Conservation (phyloP, 2,888 invertebrate species). For the Lissonota sp. region DNA sequence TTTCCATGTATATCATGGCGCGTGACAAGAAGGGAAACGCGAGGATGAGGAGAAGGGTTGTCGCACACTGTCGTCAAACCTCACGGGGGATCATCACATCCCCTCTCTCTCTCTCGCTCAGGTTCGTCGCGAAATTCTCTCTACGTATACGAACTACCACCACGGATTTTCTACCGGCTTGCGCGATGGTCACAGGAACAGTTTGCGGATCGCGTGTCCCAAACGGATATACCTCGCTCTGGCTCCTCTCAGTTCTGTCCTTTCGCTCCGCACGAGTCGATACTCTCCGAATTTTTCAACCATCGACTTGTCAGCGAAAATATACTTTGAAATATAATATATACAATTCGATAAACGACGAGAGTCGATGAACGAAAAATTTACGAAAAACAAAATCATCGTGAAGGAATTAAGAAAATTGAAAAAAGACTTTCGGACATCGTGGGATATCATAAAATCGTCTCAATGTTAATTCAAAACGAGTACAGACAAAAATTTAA, state of each 20-base stretch:
- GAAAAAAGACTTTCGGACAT: no score
- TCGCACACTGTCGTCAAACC: slow-evolving; percentile 67
- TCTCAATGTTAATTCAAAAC: no score
- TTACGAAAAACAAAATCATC: no score
- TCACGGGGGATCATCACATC: slow-evolving; percentile 56
- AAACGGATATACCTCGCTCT: slow-evolving; percentile 70
- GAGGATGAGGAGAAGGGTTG: slow-evolving; percentile 67
- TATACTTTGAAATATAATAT: no score
- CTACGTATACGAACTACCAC: slow-evolving; percentile 56
- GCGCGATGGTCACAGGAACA: slow-evolving; percentile 80
- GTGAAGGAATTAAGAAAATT: no score
- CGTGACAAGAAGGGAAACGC: slow-evolving; percentile 53
- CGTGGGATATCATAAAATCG: no score
- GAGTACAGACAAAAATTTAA: no score
- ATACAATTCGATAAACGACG: no score
- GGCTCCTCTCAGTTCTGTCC: slow-evolving; percentile 64
- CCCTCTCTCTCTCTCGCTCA: slow-evolving; percentile 48
- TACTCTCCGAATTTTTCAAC: slow-evolving; percentile 65
- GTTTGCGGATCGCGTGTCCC: slow-evolving; percentile 79
- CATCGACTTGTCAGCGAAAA: no score
- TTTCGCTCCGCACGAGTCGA: slow-evolving; percentile 72
- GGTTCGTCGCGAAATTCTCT: not conserved
- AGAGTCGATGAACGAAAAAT: no score
- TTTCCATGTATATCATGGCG: slow-evolving; percentile 70
- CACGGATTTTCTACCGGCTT: slow-evolving; percentile 70